phyloP scores from a whole-genome alignment of 2,797 vertebrate genomes.

The Alauda arvensis region DNA sequence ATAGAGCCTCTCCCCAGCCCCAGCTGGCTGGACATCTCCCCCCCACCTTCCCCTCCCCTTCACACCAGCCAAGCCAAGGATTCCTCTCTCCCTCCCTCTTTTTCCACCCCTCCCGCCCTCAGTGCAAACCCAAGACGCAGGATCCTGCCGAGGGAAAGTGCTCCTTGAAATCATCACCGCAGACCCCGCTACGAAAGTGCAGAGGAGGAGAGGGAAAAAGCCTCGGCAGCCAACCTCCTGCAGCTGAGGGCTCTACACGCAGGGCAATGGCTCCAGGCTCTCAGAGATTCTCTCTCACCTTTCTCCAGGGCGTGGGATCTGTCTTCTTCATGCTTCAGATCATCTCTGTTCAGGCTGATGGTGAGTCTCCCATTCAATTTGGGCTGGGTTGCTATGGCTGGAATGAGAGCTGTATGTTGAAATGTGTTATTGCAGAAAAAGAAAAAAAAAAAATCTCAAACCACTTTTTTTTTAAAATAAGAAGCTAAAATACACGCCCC shows the following conservation, averaged over 20 bases:
- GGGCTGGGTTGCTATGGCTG: constrained; percentile 10
- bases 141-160: constrained; percentile 26
- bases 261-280: constrained; percentile 58
- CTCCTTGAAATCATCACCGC: constrained; percentile 37
- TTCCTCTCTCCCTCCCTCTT: constrained; percentile 35
- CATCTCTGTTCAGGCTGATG: constrained; percentile 74
- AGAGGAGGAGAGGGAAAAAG: constrained; percentile 3
- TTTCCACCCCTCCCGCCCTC: constrained; percentile 44
- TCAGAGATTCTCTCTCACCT: constrained; percentile 3
- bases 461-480: background rate
- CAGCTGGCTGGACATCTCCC: constrained; percentile 55
- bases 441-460: too few relatives aligned
- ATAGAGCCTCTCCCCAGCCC: constrained; percentile 72
- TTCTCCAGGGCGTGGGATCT: constrained; percentile 65
- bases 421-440: background rate
- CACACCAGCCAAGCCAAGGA: constrained; percentile 12
- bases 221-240: background rate
- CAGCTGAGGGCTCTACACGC: background rate
- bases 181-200: constrained; percentile 10
- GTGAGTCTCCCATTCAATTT: constrained; percentile 70
- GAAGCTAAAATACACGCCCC: background rate
- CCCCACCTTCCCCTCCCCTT: constrained; percentile 49
- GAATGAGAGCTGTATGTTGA: background rate
- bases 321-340: constrained; percentile 62
- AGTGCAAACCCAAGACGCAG: constrained; percentile 20